Conservation (phyloP, 2,888 invertebrate genomes). For the Hoplodrina blanda region DNA sequence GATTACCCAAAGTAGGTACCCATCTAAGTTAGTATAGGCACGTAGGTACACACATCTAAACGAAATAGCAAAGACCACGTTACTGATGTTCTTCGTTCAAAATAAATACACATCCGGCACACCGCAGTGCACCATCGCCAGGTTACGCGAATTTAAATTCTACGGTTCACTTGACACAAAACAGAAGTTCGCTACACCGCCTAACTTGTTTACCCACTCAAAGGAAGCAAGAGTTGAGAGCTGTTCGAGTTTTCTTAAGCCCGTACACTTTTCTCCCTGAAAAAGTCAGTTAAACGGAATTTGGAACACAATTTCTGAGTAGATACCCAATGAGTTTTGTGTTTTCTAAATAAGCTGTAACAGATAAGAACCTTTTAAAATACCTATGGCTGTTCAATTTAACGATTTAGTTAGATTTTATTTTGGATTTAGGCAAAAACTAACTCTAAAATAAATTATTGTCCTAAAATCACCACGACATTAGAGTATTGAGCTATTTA, state of each 20-base stretch:
- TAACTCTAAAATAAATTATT: not conserved
- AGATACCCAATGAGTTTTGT: conserved; percentile 25
- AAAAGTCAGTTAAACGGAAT: conserved; percentile 56
- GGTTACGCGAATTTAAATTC: conserved; percentile 65
- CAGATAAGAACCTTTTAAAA: not conserved
- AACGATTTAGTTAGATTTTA: not conserved
- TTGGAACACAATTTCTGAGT: conserved; percentile 46
- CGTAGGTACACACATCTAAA: conserved; percentile 8
- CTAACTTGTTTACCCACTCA: conserved; percentile 69
- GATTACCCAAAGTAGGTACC: not conserved
- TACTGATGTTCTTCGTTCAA: conserved; percentile 42
- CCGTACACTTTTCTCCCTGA: conserved; percentile 52
- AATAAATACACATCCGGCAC: conserved; percentile 57
- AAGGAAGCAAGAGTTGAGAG: conserved; percentile 66
- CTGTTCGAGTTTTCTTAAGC: conserved; percentile 64
- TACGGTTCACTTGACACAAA: conserved; percentile 66
- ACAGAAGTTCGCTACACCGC: conserved; percentile 65
- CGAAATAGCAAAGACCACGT: conserved; percentile 25
- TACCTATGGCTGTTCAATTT: too few species aligned
- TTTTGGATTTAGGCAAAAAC: not conserved
- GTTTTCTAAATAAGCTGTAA: conserved; percentile 1
- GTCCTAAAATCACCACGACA: too few species aligned
- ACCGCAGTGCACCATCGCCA: conserved; percentile 59
- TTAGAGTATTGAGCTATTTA: too few species aligned
- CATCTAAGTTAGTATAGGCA: not conserved